Conservation (phyloP, 2,888 invertebrate genomes). For the Ormyrus rosae region DNA sequence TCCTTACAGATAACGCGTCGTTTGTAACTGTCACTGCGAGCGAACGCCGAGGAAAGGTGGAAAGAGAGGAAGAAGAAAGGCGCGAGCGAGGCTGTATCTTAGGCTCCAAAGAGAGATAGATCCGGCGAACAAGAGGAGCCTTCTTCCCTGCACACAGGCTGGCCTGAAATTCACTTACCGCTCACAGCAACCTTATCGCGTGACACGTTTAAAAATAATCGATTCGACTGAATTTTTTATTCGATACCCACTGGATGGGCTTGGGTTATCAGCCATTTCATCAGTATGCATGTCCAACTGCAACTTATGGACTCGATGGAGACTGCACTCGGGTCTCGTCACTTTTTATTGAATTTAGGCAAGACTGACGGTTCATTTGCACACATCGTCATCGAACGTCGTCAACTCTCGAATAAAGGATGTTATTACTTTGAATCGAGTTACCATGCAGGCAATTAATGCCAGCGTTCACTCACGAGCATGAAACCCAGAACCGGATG, state of each 20-base stretch:
- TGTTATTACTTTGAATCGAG: too few species aligned
- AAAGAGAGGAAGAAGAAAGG: conserved; percentile 54
- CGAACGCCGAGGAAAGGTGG: conserved; percentile 7
- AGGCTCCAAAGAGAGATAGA: conserved; percentile 13
- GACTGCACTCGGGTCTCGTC: too few species aligned
- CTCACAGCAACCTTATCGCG: too few species aligned
- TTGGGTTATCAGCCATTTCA: too few species aligned
- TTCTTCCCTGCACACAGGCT: background rate
- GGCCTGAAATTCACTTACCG: conserved; percentile 41
- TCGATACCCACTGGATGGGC: conserved; percentile 22
- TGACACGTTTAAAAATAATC: conserved; percentile 24
- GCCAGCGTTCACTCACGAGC: too few species aligned
- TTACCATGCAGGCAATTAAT: too few species aligned
- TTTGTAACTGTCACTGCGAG: conserved; percentile 71
- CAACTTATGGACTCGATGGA: too few species aligned
- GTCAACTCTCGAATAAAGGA: too few species aligned
- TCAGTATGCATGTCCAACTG: too few species aligned
- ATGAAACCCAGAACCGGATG: background rate
- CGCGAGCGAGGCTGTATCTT: background rate
- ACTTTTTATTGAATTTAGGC: too few species aligned
- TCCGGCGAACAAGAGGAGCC: background rate
- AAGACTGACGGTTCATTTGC: conserved; percentile 8
- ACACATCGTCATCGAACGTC: too few species aligned
- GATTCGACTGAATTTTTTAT: conserved; percentile 56
- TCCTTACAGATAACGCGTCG: conserved; percentile 73